A percentile compares a stretch with the other conserved stretches of the same genome.
phyloP scores from a whole-genome alignment of 2,113 vertebrate genomes.

The Misgurnus anguillicaudatus region DNA sequence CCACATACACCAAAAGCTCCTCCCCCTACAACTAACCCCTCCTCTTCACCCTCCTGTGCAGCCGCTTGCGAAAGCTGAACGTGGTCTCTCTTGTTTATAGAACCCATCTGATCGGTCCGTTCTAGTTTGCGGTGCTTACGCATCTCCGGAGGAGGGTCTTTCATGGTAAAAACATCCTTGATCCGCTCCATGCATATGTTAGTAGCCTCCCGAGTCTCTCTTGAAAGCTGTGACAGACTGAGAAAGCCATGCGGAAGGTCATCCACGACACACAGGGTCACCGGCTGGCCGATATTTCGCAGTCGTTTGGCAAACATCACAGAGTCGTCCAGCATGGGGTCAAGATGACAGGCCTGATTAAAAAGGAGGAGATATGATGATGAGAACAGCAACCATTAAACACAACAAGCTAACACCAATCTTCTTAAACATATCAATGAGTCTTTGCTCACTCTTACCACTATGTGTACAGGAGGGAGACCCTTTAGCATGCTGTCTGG shows the following conservation, averaged over 20 bases:
- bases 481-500: constrained; percentile 77
- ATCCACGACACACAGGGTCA: constrained; percentile 84
- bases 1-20: constrained; percentile 55
- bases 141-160: constrained; percentile 65
- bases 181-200: constrained; percentile 80
- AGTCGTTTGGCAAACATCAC: constrained; percentile 89
- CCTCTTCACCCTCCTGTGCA: constrained; percentile 43
- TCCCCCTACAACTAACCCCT: constrained; percentile 41
- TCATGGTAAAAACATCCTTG: constrained; percentile 72
- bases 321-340: constrained; percentile 92
- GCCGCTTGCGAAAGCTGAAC: constrained; percentile 46
- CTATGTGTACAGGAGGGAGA: constrained; percentile 74
- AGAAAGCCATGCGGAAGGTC: constrained; percentile 92
- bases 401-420: background rate
- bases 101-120: constrained; percentile 61
- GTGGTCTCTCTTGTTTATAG: constrained; percentile 49
- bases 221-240: constrained; percentile 83
- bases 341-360: constrained; percentile 84
- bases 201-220: constrained; percentile 81
- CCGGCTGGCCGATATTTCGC: constrained; percentile 73
- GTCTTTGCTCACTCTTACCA: constrained; percentile 66
- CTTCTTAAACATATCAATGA: too few species aligned
- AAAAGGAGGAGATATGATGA: background rate
- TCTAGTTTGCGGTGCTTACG: constrained; percentile 80
- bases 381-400: background rate